Evolutionary conservation across 64 coral and sea anemone species (phyloP).

Genomic region (Acropora yongei): DNA sequence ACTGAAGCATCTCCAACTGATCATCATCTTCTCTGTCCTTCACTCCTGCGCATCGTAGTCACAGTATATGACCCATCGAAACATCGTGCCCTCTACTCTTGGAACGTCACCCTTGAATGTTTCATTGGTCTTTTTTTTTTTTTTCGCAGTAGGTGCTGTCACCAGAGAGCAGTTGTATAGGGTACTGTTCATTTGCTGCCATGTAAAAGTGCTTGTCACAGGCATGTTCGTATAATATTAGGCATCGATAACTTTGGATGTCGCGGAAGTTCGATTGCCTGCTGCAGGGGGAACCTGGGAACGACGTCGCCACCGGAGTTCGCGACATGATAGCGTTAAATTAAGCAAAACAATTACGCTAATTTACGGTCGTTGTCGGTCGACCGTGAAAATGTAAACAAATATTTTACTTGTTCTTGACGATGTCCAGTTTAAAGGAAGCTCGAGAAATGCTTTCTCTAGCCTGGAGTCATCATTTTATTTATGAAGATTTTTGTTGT

Average conservation of each 20-base stretch:
- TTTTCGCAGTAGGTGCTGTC: constrained; percentile 56
- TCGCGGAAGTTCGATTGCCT: neutral
- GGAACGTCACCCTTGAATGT: constrained; percentile 47
- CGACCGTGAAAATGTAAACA: neutral
- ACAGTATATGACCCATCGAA: constrained; percentile 64
- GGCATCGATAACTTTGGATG: neutral
- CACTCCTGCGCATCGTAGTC: constrained; percentile 40
- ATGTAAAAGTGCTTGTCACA: constrained; percentile 47
- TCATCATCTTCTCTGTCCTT: constrained; percentile 60
- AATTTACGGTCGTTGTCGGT: neutral
- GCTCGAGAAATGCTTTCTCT: no score
- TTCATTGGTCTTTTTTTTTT: neutral
- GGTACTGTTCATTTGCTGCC: constrained; percentile 36
- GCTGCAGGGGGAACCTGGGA: neutral
- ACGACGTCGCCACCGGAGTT: no score
- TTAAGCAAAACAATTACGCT: neutral
- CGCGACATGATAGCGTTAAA: no score
- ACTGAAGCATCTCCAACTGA: constrained; percentile 8
- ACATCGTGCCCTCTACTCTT: constrained; percentile 63
- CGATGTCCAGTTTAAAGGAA: no score
- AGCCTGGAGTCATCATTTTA: no score
- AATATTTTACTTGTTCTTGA: neutral
- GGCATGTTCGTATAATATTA: constrained; percentile 28
- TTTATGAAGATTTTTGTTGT: no score
- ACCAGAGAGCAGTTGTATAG: neutral